phyloP scores from a whole-genome alignment of 2,797 vertebrate species.

The Moxostoma hubbsi region DNA sequence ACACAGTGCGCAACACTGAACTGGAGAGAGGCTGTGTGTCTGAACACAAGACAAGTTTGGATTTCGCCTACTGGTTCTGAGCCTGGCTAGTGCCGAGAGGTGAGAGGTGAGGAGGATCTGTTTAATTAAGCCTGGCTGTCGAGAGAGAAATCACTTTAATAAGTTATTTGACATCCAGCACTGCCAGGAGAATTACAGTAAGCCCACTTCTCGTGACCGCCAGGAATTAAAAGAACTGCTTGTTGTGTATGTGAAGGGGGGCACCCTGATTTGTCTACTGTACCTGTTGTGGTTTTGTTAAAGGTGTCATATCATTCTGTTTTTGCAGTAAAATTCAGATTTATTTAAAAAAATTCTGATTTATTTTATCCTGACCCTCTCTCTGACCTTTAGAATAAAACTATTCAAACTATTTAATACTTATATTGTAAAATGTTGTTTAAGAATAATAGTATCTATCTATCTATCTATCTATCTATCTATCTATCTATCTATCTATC shows the following conservation, averaged over 20 bases:
- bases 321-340: too few relatives aligned
- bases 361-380: neutral
- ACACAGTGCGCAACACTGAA: conserved; percentile 15
- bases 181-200: conserved; percentile 48
- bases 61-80: conserved; percentile 22
- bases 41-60: conserved; percentile 23
- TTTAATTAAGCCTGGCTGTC: conserved; percentile 62
- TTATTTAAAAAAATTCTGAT: neutral
- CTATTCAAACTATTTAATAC: too few relatives aligned
- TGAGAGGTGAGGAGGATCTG: conserved; percentile 46
- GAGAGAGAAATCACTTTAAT: conserved; percentile 65
- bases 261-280: neutral
- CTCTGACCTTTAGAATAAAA: neutral
- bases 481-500: too few relatives aligned
- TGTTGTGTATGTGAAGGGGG: neutral
- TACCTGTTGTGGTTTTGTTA: neutral
- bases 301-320: too few relatives aligned
- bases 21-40: conserved; percentile 35
- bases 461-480: too few relatives aligned
- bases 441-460: too few relatives aligned
- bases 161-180: conserved; percentile 61
- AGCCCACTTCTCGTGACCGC: conserved; percentile 50
- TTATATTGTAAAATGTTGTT: too few relatives aligned
- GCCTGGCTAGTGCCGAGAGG: conserved; percentile 36
- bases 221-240: conserved; percentile 21